These are phyloP conservation scores for Lepisosteus oculatus DNA, from an alignment of 2,113 vertebrate genomes.

Conservation along the genomic window DNA sequence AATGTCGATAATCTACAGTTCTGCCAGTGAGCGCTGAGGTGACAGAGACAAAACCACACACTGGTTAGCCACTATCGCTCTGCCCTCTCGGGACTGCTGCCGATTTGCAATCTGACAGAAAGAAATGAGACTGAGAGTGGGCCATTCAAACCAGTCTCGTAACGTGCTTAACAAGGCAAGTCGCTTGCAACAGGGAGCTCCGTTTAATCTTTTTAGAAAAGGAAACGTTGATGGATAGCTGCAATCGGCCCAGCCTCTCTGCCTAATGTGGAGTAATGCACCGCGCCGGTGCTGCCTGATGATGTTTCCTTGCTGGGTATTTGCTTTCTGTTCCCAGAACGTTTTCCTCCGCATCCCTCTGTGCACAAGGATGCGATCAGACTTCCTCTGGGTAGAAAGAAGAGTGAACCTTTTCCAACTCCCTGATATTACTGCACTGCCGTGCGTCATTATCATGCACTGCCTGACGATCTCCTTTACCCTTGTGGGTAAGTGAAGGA, in stretches of 20 bases:
- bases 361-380: background rate
- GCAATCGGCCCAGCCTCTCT: constrained; percentile 5
- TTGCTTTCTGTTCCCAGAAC: background rate
- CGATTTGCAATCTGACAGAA: too few relatives aligned
- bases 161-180: too few relatives aligned
- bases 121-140: too few relatives aligned
- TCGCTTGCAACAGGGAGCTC: background rate
- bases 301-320: constrained; percentile 8
- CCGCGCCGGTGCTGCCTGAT: background rate
- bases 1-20: too few relatives aligned
- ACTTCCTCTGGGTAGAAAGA: constrained; percentile 45
- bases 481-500: constrained; percentile 11
- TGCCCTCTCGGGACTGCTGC: too few relatives aligned
- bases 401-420: constrained; percentile 41
- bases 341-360: background rate
- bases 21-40: too few relatives aligned
- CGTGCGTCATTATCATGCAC: constrained; percentile 45
- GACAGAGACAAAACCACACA: too few relatives aligned
- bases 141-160: too few relatives aligned
- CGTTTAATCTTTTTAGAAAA: background rate
- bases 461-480: constrained; percentile 41
- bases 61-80: too few relatives aligned
- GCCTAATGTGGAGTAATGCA: constrained; percentile 2
- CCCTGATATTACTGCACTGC: constrained; percentile 42
- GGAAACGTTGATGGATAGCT: constrained; percentile 11